Evolutionary conservation across 30 jellyfish, hydroid and myxozoan genomes (phyloP), one percentile per base, ranked within the genome.

Genomic region (Catostylus mosaicus): DNA sequence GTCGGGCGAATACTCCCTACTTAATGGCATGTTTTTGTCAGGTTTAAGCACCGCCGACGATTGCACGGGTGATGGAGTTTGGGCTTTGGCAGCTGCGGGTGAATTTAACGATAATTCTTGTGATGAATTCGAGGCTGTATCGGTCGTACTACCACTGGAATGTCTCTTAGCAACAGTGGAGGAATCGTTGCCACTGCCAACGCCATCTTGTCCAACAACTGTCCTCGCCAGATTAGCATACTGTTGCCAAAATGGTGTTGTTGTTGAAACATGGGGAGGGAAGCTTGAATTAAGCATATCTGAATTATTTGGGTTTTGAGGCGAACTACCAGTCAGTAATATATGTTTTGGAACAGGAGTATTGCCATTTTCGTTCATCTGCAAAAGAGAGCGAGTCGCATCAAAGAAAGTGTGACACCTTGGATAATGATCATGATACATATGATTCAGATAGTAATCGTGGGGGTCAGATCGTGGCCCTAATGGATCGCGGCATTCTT

Each of bases 171-270:
- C 90, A 31, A n/a, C 20, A 33, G 11, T 19, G 47, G n/a, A 7
- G 1, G 74, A 36, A 8, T 69, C 59, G 82, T n/a, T 79, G 29
- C 59, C 51, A 52, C 23, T 35, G 3, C 31, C 51, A 30, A 31
- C 54, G 36, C 36, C 50, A 54, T 38, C 76, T 68, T 52, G 62
- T 18, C 69, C 75, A 33, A 40, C 29, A 16, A 63, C 37, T 14
- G 92, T 30, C 81, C 45, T 82, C 19, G 92, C 92, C 14, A 82
- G 80, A 52, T 82, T 82, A 16, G 92, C 52, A 29, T 82, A 82
- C 80, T 82, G 92, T 61, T 82, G 92, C 92, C 92, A 82, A 27
- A 82, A 82, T 8, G 92, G 92, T 3, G 82, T 51, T 36, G 82
- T 67, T 35, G 92, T 67, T n/a, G 92, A 82, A 40, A 82, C 82